A percentile compares a stretch with the other conserved stretches of the same genome.
Evolutionary conservation across 2,113 vertebrate species (phyloP).

Genomic region (Romanogobio albipinnatus): DNA sequence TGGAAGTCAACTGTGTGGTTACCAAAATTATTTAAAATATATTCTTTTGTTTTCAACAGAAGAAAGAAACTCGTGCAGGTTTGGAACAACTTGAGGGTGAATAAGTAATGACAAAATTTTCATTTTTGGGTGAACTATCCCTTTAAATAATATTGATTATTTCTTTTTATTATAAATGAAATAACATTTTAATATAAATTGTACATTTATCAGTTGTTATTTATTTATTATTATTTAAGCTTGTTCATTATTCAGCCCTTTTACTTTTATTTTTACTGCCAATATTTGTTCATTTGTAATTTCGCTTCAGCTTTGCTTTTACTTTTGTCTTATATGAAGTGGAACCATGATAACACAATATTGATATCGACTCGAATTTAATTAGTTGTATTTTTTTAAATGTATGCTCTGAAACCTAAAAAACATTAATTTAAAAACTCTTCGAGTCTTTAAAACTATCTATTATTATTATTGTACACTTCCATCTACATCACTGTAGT

Average conservation of each 20-base stretch:
- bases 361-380: too few species aligned
- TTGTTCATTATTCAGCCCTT: too few species aligned
- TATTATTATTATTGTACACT: background rate
- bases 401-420: background rate
- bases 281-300: background rate
- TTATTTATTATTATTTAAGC: too few species aligned
- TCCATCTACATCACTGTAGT: too few species aligned
- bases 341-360: too few species aligned
- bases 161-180: background rate
- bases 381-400: background rate
- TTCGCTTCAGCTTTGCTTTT: background rate
- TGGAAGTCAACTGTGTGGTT: too few species aligned
- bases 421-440: background rate
- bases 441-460: background rate
- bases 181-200: background rate
- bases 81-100: background rate
- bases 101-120: too few species aligned
- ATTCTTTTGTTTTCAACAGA: too few species aligned
- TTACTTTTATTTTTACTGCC: too few species aligned
- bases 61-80: too few species aligned
- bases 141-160: background rate
- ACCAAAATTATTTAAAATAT: too few species aligned
- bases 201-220: background rate
- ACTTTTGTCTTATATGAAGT: background rate
- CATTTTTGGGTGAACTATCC: too few species aligned